phyloP scores from a whole-genome alignment of 2,113 vertebrate genomes.

The Oxygymnocypris stewartii region DNA sequence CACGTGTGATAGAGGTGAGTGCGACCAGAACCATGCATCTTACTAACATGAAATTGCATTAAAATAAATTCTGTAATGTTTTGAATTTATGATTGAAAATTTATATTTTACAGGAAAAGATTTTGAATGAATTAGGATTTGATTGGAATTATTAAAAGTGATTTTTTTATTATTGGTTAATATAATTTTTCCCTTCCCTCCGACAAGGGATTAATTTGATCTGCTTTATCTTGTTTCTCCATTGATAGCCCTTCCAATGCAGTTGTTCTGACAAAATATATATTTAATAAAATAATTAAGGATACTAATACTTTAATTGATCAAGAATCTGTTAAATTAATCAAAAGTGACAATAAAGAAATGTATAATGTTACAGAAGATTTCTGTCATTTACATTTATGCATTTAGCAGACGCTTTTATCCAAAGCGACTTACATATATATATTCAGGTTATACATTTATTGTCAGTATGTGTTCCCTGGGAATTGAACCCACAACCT shows the following conservation, averaged over 20 bases:
- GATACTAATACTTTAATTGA: not conserved
- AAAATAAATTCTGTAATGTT: not conserved
- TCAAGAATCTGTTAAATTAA: not conserved
- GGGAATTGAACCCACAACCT: too few relatives aligned
- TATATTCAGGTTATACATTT: too few relatives aligned
- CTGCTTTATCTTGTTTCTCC: too few relatives aligned
- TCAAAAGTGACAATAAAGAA: not conserved
- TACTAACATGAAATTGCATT: not conserved
- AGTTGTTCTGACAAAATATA: too few relatives aligned
- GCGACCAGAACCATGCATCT: not conserved
- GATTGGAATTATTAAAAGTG: not conserved
- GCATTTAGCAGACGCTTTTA: too few relatives aligned
- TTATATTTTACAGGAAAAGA: not conserved
- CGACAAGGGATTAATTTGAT: not conserved
- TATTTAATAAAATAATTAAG: too few relatives aligned
- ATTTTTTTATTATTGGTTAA: not conserved
- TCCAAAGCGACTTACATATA: too few relatives aligned
- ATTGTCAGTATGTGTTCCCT: too few relatives aligned
- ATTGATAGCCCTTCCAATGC: too few relatives aligned
- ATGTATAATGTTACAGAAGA: not conserved
- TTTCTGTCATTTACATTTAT: not conserved
- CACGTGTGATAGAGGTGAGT: slow-evolving; percentile 91
- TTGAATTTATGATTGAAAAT: not conserved
- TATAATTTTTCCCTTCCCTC: not conserved
- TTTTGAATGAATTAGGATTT: too few relatives aligned